phyloP scores from a whole-genome alignment of 2,113 vertebrate genomes.

The Ancistrus triradiatus region DNA sequence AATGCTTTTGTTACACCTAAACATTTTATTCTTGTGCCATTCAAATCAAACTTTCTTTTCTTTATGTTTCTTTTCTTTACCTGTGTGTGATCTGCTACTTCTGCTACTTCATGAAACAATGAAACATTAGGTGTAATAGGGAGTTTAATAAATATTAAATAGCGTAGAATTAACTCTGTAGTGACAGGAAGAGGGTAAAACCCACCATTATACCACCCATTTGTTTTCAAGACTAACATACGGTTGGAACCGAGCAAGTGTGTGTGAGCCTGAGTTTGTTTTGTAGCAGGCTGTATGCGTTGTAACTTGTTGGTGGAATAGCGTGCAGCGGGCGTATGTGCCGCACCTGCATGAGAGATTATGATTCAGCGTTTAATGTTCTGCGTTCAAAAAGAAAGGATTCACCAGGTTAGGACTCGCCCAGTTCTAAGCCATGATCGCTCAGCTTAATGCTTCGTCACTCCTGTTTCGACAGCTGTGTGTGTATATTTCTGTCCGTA shows the following conservation, averaged over 20 bases:
- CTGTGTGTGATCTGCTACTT: no score
- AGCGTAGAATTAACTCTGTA: no score
- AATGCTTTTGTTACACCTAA: no score
- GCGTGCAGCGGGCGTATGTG: conserved; percentile 10
- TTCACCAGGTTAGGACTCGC: conserved; percentile 16
- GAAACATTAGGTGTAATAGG: no score
- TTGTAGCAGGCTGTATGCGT: background rate
- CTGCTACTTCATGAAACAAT: no score
- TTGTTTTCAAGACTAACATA: no score
- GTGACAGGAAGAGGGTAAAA: no score
- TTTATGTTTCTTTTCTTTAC: no score
- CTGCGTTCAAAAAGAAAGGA: background rate
- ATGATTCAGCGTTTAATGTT: conserved; percentile 27
- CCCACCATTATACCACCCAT: no score
- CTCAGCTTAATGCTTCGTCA: background rate
- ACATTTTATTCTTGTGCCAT: no score
- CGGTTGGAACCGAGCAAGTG: background rate
- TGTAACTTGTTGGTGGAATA: conserved; percentile 11
- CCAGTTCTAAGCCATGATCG: background rate
- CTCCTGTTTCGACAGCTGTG: background rate
- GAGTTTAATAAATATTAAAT: no score
- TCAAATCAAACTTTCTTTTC: no score
- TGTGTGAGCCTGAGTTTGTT: background rate
- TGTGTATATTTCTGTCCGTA: background rate
- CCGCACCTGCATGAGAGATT: conserved; percentile 11